Base-by-base conservation (phyloP, 2,797 vertebrate species). In the Anguilla megastoma region DNA sequence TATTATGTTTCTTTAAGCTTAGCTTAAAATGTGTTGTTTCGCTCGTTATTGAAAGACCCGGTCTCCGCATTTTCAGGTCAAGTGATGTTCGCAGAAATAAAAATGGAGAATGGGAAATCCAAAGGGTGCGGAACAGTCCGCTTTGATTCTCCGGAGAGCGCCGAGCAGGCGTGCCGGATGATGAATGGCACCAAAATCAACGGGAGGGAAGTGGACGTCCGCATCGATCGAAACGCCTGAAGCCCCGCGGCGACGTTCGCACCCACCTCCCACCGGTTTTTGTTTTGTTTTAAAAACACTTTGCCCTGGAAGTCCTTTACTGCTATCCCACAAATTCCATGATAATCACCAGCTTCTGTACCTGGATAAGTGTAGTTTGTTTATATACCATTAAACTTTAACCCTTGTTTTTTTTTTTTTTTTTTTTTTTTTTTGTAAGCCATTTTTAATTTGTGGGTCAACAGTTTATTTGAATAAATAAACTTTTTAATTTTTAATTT, bases 141-240 rank as follows among this genome's bases (percentile, higher is more conserved):
- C 89, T 99, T 98, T 90, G 98, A 99, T 92, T 97, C 96, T 8
- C 96, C 98, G 27, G 98, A 99, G 95, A 98, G 97, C 9, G 99
- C 98, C 0, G 98, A 99, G 92, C 98, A 97, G 91, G 98, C 99
- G 90, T 99, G 98, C 95, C 96, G 97, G 91, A 95, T 98, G 96
- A 99, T 99, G 98, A 99, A 99, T 27, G 98, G 98, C 94, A 98
- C 98, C 91, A 99, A 99, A 96, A 99, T 99, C 95, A 99, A 97
- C 87, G 98, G 98, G 90, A 94, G 99, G 94, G 98, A 99, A 95
- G 98, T 99, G 88, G 99, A 99, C 86, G 98, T 99, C 89, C 98
- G 98, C 91, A 95, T 99, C 90, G 99, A 99, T 94, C 97, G 98
- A 87, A 98, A 98, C 87, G 98, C 97, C 60, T 99, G 97, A 96